A percentile compares a stretch with the other conserved stretches of the same genome.
Conservation (phyloP, 2,888 invertebrate species). For the Acleris literana region DNA sequence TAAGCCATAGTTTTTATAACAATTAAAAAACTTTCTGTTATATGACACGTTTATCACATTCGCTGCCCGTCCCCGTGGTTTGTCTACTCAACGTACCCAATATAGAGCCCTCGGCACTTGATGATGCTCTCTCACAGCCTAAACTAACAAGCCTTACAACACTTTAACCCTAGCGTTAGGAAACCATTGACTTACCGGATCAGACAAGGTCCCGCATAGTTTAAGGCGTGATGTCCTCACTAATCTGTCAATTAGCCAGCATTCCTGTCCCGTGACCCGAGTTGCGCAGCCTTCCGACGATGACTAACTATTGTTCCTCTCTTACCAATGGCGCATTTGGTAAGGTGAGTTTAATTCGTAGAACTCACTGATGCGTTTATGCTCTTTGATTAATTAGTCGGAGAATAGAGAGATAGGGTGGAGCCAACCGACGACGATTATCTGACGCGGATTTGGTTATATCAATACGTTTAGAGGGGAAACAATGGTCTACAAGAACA, state of each 20-base stretch:
- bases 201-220: constrained; percentile 48
- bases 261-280: constrained; percentile 76
- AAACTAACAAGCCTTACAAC: constrained; percentile 17
- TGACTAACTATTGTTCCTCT: constrained; percentile 57
- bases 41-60: too few species aligned
- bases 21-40: too few species aligned
- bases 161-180: constrained; percentile 24
- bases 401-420: too few species aligned
- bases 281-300: constrained; percentile 46
- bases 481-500: too few species aligned
- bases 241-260: constrained; percentile 75
- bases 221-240: constrained; percentile 58
- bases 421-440: too few species aligned
- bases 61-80: too few species aligned
- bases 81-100: too few species aligned
- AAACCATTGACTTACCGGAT: constrained; percentile 25
- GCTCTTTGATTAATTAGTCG: too few species aligned
- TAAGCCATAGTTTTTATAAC: too few species aligned
- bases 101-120: too few species aligned
- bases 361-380: too few species aligned
- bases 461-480: too few species aligned
- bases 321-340: constrained; percentile 22
- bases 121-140: background rate
- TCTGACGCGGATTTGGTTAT: background rate
- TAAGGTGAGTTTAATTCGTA: background rate